Conservation (phyloP, 1,140 invertebrate species). For the Temnothorax longispinosus region DNA sequence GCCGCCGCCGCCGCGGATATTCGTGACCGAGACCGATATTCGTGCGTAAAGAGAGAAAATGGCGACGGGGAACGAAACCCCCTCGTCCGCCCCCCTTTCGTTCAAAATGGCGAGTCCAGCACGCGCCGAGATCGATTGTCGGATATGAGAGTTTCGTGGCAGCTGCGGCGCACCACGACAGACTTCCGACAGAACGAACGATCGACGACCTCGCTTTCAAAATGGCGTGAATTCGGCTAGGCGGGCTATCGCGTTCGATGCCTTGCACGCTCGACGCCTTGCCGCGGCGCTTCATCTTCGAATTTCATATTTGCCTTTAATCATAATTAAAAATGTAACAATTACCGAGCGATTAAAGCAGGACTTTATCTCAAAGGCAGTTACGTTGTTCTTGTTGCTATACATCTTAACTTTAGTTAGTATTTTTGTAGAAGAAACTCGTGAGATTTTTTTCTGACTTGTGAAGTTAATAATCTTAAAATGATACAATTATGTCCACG, state of each 20-base stretch:
- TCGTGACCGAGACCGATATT: slow-evolving; percentile 72
- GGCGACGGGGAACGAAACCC: slow-evolving; percentile 57
- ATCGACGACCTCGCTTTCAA: slow-evolving; percentile 70
- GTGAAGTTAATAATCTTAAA: not conserved
- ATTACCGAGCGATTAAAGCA: not conserved
- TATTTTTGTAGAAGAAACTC: not conserved
- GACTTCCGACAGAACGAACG: slow-evolving; percentile 67
- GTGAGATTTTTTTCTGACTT: not conserved
- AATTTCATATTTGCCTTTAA: not conserved
- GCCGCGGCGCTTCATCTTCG: not conserved
- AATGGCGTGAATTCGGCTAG: slow-evolving; percentile 68
- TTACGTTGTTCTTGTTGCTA: not conserved
- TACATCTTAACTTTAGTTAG: not conserved
- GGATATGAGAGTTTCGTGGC: slow-evolving; percentile 72
- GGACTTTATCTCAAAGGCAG: not conserved
- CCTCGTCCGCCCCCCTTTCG: not conserved
- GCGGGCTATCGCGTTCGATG: slow-evolving; percentile 11
- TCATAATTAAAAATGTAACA: not conserved
- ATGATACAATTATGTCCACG: not conserved
- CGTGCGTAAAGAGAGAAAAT: slow-evolving; percentile 73
- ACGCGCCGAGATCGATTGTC: slow-evolving; percentile 74
- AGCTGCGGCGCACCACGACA: slow-evolving; percentile 72
- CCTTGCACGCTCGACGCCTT: not conserved
- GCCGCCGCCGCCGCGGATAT: slow-evolving; percentile 38
- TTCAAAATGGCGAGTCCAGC: slow-evolving; percentile 73